Evolutionary conservation across 2,888 invertebrate genomes (phyloP).

Genomic region (Saturnia japonica): DNA sequence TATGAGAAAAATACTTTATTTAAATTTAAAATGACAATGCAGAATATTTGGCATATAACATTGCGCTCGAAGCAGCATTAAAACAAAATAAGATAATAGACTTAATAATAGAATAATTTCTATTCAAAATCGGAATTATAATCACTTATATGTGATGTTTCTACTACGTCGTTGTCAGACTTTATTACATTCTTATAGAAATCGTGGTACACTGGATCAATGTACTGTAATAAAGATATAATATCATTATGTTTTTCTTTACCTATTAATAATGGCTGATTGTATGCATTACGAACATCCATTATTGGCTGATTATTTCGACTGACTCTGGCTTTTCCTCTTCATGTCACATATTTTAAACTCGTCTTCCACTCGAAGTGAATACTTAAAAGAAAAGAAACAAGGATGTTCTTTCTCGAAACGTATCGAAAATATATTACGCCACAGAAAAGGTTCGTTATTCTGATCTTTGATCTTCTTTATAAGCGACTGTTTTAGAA

Average conservation of each 20-base stretch:
- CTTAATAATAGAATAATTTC: no score
- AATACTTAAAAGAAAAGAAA: no score
- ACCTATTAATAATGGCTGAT: slow-evolving; percentile 21
- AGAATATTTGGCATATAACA: slow-evolving; percentile 20
- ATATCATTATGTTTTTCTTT: slow-evolving; percentile 16
- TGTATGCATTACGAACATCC: slow-evolving; percentile 21
- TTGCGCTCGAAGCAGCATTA: slow-evolving; percentile 16
- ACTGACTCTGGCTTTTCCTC: slow-evolving; percentile 16
- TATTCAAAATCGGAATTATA: slow-evolving; percentile 16
- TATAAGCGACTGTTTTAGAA: slow-evolving; percentile 21
- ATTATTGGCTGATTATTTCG: slow-evolving; percentile 23
- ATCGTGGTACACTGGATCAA: slow-evolving; percentile 24
- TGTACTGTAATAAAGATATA: not conserved
- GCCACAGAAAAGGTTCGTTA: slow-evolving; percentile 25
- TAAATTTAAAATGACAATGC: slow-evolving; percentile 16
- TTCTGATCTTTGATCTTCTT: slow-evolving; percentile 24
- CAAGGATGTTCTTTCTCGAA: slow-evolving; percentile 21
- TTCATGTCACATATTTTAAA: no score
- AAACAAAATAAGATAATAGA: no score
- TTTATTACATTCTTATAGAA: slow-evolving; percentile 21
- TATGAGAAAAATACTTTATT: slow-evolving; percentile 20
- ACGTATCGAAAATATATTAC: slow-evolving; percentile 24
- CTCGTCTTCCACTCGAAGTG: no score
- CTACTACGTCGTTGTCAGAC: slow-evolving; percentile 17
- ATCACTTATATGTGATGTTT: slow-evolving; percentile 19